Percentiles rank a stretch among this genome's conserved stretches.
phyloP scores from a whole-genome alignment of 1,140 invertebrate species.

The Drosophila varians region DNA sequence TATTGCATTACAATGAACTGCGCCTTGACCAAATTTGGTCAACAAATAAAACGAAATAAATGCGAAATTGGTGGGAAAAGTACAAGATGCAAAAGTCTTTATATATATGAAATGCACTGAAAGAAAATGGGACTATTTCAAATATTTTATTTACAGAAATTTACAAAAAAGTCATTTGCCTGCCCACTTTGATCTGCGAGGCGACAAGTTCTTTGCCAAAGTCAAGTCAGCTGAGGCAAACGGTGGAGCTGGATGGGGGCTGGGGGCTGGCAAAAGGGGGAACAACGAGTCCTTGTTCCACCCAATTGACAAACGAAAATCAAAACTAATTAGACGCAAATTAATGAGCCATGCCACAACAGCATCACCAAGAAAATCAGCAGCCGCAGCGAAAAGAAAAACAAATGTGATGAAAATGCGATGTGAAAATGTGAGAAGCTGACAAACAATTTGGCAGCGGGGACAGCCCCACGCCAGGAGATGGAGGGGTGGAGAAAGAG shows the following conservation, averaged over 20 bases:
- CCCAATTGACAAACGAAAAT: constrained; percentile 57
- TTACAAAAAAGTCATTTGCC: constrained; percentile 43
- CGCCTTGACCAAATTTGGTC: constrained; percentile 67
- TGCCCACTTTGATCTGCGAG: constrained; percentile 65
- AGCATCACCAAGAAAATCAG: constrained; percentile 33
- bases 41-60: constrained; percentile 44
- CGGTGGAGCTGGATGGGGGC: not conserved
- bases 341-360: constrained; percentile 59
- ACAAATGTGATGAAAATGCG: constrained; percentile 73
- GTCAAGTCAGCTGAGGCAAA: constrained; percentile 64
- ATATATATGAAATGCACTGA: not conserved
- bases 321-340: constrained; percentile 79
- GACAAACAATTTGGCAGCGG: constrained; percentile 75
- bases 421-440: constrained; percentile 74
- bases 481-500: not conserved
- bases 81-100: no score
- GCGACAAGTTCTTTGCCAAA: constrained; percentile 80
- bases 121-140: not conserved
- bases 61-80: constrained; percentile 11
- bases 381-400: constrained; percentile 28
- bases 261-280: not conserved
- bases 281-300: constrained; percentile 37
- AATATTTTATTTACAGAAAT: not conserved
- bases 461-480: constrained; percentile 32
- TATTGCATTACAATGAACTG: constrained; percentile 70